These are phyloP conservation scores for Pantherophis alleghaniensis DNA, from an alignment of 2,797 vertebrate genomes.

Conservation along the genomic window DNA sequence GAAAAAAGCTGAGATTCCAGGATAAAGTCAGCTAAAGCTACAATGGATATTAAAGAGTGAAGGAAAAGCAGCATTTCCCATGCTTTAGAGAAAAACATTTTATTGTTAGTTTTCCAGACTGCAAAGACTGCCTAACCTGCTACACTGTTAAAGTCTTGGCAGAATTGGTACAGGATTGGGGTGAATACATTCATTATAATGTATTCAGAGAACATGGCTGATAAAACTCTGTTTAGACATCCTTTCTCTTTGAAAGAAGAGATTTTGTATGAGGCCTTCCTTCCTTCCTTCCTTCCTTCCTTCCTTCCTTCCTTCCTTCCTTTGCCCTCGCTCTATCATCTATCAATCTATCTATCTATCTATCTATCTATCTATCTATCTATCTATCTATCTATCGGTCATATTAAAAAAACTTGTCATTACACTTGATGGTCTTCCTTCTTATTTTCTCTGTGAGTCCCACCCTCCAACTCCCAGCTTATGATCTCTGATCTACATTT, in stretches of 20 bases:
- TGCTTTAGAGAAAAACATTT: conserved; percentile 20
- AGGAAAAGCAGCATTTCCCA: conserved; percentile 14
- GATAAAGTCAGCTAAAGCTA: background rate
- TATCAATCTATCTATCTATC: too few relatives aligned
- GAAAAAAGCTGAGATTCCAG: conserved; percentile 8
- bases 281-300: background rate
- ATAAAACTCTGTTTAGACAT: background rate
- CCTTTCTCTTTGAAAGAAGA: background rate
- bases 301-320: background rate
- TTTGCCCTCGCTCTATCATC: too few relatives aligned
- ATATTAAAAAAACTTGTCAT: background rate
- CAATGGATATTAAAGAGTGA: conserved; percentile 10
- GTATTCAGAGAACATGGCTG: background rate
- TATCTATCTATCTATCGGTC: background rate
- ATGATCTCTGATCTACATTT: background rate
- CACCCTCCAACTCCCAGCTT: background rate
- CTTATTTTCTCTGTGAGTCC: background rate
- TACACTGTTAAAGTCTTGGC: background rate
- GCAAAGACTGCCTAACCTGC: background rate
- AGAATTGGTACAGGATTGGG: background rate
- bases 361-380: too few relatives aligned
- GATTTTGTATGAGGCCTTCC: background rate
- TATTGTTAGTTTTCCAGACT: background rate
- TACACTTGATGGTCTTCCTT: background rate
- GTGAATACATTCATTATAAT: background rate